phyloP scores from a whole-genome alignment of 2,113 vertebrate species.

The Lampris megalopsis region DNA sequence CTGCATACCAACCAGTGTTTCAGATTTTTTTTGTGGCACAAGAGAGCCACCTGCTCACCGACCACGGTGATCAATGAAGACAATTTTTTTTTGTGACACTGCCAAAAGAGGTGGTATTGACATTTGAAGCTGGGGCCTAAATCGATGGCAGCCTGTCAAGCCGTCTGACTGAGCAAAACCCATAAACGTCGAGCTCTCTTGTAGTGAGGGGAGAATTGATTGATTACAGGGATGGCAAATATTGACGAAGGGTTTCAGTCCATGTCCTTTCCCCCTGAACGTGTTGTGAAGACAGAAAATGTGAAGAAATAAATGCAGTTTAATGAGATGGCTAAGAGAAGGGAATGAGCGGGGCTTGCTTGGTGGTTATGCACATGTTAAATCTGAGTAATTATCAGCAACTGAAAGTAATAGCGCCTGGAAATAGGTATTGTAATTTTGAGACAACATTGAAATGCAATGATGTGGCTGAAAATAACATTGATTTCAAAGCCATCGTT shows the following conservation, averaged over 20 bases:
- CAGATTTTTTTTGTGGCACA: conserved; percentile 82
- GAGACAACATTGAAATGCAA: neutral
- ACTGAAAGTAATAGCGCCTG: too few relatives aligned
- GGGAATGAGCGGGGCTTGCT: neutral
- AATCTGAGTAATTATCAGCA: too few relatives aligned
- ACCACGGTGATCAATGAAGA: conserved; percentile 92
- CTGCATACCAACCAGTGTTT: conserved; percentile 77
- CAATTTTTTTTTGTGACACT: conserved; percentile 83
- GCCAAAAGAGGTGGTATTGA: conserved; percentile 92
- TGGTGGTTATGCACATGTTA: neutral
- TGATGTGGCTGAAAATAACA: neutral
- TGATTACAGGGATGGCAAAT: conserved; percentile 87
- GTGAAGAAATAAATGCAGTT: conserved; percentile 10
- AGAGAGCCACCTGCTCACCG: conserved; percentile 86
- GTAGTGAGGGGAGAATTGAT: conserved; percentile 89
- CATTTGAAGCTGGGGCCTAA: conserved; percentile 88
- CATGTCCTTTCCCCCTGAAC: conserved; percentile 44
- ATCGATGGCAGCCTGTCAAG: conserved; percentile 89
- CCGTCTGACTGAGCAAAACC: conserved; percentile 87
- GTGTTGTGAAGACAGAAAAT: conserved; percentile 14
- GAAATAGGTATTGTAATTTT: too few relatives aligned
- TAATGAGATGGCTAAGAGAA: neutral
- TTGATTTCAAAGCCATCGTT: neutral
- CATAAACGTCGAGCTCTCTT: conserved; percentile 88
- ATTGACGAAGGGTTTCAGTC: conserved; percentile 79